Percentiles rank a stretch among this genome's conserved stretches.
These are phyloP conservation scores for Perca fluviatilis DNA, from an alignment of 2,113 vertebrate species.

Conservation along the genomic window DNA sequence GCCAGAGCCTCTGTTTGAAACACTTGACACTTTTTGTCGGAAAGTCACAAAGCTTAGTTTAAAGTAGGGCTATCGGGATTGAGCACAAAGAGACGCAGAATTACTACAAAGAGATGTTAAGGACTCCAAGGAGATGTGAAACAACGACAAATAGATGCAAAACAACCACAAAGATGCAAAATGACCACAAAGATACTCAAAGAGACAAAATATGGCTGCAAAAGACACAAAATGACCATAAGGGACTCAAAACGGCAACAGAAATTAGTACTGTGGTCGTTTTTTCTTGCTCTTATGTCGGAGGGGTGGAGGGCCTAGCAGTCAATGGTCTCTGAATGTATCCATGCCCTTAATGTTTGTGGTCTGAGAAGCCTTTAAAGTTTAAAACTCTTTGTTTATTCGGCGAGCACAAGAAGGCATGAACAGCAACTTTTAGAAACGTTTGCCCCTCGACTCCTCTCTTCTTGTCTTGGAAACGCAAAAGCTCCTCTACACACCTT, in stretches of 20 bases:
- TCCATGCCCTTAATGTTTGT: neutral
- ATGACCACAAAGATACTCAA: neutral
- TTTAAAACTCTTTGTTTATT: conserved; percentile 4
- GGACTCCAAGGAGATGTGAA: neutral
- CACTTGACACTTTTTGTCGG: too few relatives aligned
- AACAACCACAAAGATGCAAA: neutral
- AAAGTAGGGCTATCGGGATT: too few relatives aligned
- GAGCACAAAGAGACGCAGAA: neutral
- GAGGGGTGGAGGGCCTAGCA: neutral
- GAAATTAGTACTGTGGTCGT: neutral
- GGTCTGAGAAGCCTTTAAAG: neutral
- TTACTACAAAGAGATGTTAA: neutral
- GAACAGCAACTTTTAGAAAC: neutral
- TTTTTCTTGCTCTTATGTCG: neutral
- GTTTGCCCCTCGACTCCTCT: neutral
- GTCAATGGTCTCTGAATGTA: neutral
- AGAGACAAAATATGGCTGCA: neutral
- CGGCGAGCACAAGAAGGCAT: neutral
- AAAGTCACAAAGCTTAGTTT: too few relatives aligned
- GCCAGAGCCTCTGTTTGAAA: too few relatives aligned
- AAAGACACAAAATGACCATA: too few relatives aligned
- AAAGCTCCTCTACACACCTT: neutral
- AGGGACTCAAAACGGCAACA: too few relatives aligned
- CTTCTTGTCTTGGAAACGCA: neutral
- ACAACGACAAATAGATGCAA: neutral